Evolutionary conservation across 2,797 vertebrate species (phyloP).

Genomic region (Telmatherina bonti): DNA sequence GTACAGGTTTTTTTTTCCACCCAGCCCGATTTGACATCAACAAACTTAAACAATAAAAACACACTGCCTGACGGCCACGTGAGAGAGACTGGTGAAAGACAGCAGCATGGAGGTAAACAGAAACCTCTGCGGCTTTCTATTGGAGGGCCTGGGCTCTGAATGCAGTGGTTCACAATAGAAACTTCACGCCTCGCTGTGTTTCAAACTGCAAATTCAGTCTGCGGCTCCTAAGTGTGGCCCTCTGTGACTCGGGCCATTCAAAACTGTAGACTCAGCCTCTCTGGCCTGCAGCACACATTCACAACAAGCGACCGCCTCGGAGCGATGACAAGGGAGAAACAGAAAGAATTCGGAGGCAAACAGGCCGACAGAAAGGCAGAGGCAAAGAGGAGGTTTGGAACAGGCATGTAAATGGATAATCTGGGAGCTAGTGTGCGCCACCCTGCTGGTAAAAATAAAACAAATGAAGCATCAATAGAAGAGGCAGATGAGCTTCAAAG

Average conservation of each 20-base stretch:
- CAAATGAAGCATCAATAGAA: slow-evolving; percentile 29
- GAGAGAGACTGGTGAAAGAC: slow-evolving; percentile 54
- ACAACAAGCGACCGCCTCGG: slow-evolving; percentile 36
- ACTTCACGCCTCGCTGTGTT: slow-evolving; percentile 74
- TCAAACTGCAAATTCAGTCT: slow-evolving; percentile 66
- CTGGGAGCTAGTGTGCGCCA: background rate
- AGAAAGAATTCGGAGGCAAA: slow-evolving; percentile 26
- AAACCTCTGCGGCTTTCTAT: slow-evolving; percentile 69
- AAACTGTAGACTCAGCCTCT: slow-evolving; percentile 78
- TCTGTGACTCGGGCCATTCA: slow-evolving; percentile 59
- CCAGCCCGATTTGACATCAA: slow-evolving; percentile 36
- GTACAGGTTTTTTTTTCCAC: slow-evolving; percentile 30
- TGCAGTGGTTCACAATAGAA: slow-evolving; percentile 70
- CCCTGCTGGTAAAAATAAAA: slow-evolving; percentile 26
- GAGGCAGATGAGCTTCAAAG: slow-evolving; percentile 50
- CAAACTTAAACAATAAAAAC: slow-evolving; percentile 49
- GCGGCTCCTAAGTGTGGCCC: slow-evolving; percentile 62
- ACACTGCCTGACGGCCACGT: slow-evolving; percentile 33
- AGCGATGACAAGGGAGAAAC: slow-evolving; percentile 22
- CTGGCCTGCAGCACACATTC: slow-evolving; percentile 56
- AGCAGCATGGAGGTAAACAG: slow-evolving; percentile 64
- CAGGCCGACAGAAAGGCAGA: slow-evolving; percentile 23
- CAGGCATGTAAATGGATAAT: slow-evolving; percentile 37
- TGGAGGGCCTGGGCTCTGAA: slow-evolving; percentile 62
- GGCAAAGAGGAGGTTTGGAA: slow-evolving; percentile 28